A percentile compares a stretch with the other conserved stretches of the same genome.
These are phyloP conservation scores for Catalaphyllia jardinei DNA, from an alignment of 64 coral and sea anemone genomes.

Conservation along the genomic window DNA sequence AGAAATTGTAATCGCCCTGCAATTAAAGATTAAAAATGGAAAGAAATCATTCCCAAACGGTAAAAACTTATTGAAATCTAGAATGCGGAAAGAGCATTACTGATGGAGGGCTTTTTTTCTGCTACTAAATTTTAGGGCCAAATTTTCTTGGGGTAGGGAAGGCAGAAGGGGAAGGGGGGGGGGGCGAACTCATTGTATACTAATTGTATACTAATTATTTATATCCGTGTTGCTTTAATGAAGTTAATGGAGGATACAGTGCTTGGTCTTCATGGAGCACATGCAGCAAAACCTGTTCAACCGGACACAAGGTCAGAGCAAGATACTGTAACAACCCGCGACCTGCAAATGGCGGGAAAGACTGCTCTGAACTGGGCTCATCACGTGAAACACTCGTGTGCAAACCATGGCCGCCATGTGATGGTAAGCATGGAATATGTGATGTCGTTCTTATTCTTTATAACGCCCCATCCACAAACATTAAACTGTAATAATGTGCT, in stretches of 20 bases:
- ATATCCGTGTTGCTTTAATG: neutral
- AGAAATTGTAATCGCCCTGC: no score
- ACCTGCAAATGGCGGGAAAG: constrained; percentile 18
- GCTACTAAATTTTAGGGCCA: no score
- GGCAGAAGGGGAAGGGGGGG: neutral
- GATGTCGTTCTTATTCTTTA: neutral
- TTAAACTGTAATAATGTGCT: no score
- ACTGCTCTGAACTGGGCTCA: neutral
- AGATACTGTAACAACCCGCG: constrained; percentile 16
- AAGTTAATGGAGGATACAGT: neutral
- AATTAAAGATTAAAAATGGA: no score
- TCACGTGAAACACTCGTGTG: constrained; percentile 27
- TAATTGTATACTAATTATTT: neutral
- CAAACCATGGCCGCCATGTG: constrained; percentile 7
- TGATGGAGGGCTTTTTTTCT: no score
- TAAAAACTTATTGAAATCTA: no score
- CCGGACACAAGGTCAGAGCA: constrained; percentile 6
- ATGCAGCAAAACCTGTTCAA: constrained; percentile 1
- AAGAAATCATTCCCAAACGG: no score
- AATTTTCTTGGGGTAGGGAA: neutral
- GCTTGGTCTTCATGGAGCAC: constrained; percentile 7
- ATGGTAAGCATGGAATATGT: neutral
- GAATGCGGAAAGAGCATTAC: no score
- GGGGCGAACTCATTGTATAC: no score
- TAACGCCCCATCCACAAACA: no score